phyloP scores from a whole-genome alignment of 2,113 vertebrate species.

The Craseonycteris thonglongyai region DNA sequence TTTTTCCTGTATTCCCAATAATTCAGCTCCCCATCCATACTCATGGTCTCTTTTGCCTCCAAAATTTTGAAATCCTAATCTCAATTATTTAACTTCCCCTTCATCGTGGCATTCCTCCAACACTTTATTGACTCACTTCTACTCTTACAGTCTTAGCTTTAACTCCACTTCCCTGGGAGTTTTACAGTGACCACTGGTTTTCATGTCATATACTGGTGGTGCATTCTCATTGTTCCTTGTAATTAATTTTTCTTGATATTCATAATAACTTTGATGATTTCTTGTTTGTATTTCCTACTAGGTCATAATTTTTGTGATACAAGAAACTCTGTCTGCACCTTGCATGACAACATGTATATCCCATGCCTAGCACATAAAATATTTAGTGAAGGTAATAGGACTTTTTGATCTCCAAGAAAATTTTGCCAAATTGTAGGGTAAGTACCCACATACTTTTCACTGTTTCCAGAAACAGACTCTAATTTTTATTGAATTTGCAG shows the following conservation, averaged over 20 bases:
- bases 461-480: background rate
- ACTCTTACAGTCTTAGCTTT: background rate
- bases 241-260: background rate
- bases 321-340: background rate
- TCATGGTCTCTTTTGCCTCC: background rate
- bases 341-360: background rate
- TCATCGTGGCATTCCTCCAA: background rate
- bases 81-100: background rate
- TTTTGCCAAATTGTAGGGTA: background rate
- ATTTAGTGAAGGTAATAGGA: background rate
- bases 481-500: background rate
- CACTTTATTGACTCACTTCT: background rate
- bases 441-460: background rate
- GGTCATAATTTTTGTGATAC: background rate
- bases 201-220: background rate
- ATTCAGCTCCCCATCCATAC: background rate
- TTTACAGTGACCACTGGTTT: background rate
- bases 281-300: background rate
- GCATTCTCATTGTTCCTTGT: background rate
- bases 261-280: background rate
- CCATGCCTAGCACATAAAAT: background rate
- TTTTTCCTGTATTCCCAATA: background rate
- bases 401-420: background rate
- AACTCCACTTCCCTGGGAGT: background rate
- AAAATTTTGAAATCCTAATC: background rate